These are phyloP conservation scores for Drosophila suboccidentalis DNA, from an alignment of 2,888 invertebrate genomes.

Conservation along the genomic window DNA sequence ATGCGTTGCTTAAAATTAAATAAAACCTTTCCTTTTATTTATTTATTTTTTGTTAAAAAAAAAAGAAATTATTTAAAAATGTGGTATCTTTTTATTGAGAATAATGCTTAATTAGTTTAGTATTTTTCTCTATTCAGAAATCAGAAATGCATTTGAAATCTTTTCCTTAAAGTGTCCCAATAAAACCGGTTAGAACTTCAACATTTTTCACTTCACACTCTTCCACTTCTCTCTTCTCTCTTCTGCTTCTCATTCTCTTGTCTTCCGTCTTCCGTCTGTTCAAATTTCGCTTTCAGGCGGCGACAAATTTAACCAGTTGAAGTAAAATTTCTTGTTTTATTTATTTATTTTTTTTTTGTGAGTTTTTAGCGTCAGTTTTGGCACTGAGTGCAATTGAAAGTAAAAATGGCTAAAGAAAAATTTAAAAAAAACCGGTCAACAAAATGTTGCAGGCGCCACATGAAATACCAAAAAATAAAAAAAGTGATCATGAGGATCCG, in stretches of 20 bases:
- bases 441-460: slow-evolving; percentile 30
- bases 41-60: too few species aligned
- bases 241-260: not conserved
- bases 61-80: too few species aligned
- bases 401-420: slow-evolving; percentile 59
- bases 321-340: slow-evolving; percentile 35
- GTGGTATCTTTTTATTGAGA: too few species aligned
- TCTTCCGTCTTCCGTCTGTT: slow-evolving; percentile 15
- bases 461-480: slow-evolving; percentile 1
- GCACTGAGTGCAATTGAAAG: slow-evolving; percentile 61
- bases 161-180: too few species aligned
- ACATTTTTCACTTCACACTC: slow-evolving; percentile 1
- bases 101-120: too few species aligned
- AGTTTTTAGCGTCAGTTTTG: slow-evolving; percentile 37
- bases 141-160: not conserved
- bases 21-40: too few species aligned
- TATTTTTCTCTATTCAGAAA: too few species aligned
- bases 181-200: slow-evolving; percentile 23
- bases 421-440: slow-evolving; percentile 48
- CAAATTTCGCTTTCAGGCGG: slow-evolving; percentile 68
- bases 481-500: slow-evolving; percentile 8
- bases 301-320: slow-evolving; percentile 40
- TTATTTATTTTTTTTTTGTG: slow-evolving; percentile 11
- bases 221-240: not conserved
- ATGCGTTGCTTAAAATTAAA: too few species aligned